Evolutionary conservation across 2,888 invertebrate genomes (phyloP), one percentile per base, ranked within the genome.

Genomic region (Andrena flavipes): DNA sequence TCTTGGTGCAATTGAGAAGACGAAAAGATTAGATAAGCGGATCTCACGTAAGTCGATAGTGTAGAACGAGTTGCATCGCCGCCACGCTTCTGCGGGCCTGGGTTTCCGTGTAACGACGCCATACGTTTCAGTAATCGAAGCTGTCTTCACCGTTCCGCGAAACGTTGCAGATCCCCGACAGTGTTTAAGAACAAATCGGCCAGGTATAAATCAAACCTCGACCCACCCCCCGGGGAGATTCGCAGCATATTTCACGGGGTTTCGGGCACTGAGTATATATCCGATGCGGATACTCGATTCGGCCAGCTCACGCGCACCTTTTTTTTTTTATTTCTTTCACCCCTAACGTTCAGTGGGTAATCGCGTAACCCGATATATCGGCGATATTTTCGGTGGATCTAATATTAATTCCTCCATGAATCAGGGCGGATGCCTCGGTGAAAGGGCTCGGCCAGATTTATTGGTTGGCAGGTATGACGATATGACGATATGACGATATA

Each of bases 401-500:
- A 85, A 87, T 90, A 91, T 91, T 91, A 91, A 90, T 90, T 89
- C 90, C 76, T 71, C 78, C 87, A 87, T 89, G 90, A 90, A 91
- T 91, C 89, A 81, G 80, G 64, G 75, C 70, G 84, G 80, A 78
- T 84, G 76, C 79, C 78, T 79, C 82, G 84, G 60, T 84, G 84
- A 84, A 87, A 86, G 84, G 86, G 76, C 86, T 84, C 79, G 86
- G 64, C 56, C 82, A 82, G 90, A 91, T 92, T 92, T 92, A 92
- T 92, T 88, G 89, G 87, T 84, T 85, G 88, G 89, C 91, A 91
- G 90, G 88, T 92, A 90, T 85, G 87, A 89, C 90, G 91, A 91
- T 87, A 85, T 85, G 87, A 89, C 90, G 91, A 91, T 87, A 85
- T 75, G 87, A 85, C 87, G 87, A 88, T 84, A 88, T 92, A 91